These are phyloP conservation scores for Nemotelus nigrinus DNA, from an alignment of 2,888 invertebrate genomes.

Conservation along the genomic window DNA sequence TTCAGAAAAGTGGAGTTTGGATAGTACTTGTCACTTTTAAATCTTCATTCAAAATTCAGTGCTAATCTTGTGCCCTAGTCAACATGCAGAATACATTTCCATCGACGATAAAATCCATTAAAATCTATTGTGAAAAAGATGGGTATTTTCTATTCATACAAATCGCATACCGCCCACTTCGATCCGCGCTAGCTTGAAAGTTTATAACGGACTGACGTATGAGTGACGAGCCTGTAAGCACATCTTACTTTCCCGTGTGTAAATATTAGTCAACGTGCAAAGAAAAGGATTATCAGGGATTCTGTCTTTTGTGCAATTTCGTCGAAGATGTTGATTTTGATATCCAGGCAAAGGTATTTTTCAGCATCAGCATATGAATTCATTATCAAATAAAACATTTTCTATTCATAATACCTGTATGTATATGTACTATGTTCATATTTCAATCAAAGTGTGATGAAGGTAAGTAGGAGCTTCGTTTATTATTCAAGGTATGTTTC, in stretches of 20 bases:
- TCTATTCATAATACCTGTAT: not conserved
- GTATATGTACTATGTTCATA: not conserved
- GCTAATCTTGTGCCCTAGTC: not conserved
- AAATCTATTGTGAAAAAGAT: constrained; percentile 13
- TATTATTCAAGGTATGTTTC: not conserved
- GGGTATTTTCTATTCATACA: not conserved
- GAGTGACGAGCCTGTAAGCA: too few relatives aligned
- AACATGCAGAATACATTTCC: not conserved
- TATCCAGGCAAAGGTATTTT: not conserved
- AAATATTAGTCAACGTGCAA: not conserved
- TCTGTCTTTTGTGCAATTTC: not conserved
- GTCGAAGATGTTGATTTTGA: not conserved
- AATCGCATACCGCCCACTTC: not conserved
- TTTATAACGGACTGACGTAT: too few relatives aligned
- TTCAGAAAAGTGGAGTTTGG: too few relatives aligned
- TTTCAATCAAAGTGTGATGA: not conserved
- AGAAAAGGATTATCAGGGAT: constrained; percentile 11
- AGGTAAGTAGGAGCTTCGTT: not conserved
- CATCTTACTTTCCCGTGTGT: not conserved
- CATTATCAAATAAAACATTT: not conserved
- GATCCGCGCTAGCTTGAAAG: not conserved
- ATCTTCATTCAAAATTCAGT: not conserved
- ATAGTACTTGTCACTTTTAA: too few relatives aligned
- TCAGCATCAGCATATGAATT: not conserved
- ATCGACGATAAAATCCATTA: not conserved